phyloP scores from a whole-genome alignment of 2,888 invertebrate species.

The Megastigmus dorsalis region DNA sequence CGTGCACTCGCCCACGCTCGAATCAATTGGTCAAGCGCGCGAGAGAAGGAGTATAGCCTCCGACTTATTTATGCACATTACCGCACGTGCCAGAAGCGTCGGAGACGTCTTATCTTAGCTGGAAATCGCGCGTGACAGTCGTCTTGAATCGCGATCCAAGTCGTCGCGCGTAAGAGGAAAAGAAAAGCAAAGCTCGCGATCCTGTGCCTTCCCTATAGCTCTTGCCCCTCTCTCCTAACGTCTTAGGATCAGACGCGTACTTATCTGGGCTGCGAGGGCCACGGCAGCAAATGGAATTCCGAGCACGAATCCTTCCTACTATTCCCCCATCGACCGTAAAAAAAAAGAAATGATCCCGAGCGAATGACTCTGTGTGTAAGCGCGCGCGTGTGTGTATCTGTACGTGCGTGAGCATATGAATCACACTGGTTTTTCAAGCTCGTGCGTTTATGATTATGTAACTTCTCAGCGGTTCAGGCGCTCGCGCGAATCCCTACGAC shows the following conservation, averaged over 20 bases:
- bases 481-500: no score
- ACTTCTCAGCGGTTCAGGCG: no score
- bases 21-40: conserved; percentile 24
- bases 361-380: neutral
- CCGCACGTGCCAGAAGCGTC: no score
- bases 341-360: neutral
- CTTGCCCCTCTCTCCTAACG: no score
- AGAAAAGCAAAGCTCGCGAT: neutral
- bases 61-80: neutral
- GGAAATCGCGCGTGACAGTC: conserved; percentile 20
- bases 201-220: no score
- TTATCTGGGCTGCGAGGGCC: neutral
- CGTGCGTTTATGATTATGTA: conserved; percentile 13
- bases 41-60: no score
- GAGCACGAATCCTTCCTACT: conserved; percentile 22
- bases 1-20: neutral
- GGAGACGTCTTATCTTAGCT: neutral
- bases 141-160: conserved; percentile 11
- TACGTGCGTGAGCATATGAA: no score
- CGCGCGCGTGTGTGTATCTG: neutral
- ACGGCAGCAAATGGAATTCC: conserved; percentile 24
- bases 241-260: neutral
- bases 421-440: neutral
- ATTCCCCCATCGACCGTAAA: neutral
- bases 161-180: neutral